Evolutionary conservation across 2,797 vertebrate genomes (phyloP).

Genomic region (Jordanella pulchra): DNA sequence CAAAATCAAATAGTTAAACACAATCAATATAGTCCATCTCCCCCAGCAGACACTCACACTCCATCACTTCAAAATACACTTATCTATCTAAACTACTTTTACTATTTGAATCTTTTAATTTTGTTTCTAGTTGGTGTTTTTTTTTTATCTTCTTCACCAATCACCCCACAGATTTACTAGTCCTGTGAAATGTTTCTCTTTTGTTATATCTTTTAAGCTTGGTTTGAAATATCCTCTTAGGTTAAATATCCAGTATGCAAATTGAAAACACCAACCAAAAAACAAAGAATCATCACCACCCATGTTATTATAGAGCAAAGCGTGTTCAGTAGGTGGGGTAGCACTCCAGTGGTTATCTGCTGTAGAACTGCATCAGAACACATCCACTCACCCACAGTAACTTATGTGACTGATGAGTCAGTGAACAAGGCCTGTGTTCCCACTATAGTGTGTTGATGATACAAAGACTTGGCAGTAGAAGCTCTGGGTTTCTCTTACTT

Average conservation of each 20-base stretch:
- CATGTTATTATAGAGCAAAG: constrained; percentile 14
- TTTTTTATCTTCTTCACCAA: too few species aligned
- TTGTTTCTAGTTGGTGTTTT: too few species aligned
- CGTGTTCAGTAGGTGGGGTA: constrained; percentile 26
- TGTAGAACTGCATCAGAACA: constrained; percentile 26
- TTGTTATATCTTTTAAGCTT: not conserved
- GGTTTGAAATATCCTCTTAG: not conserved
- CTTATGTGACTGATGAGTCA: constrained; percentile 46
- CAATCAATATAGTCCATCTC: not conserved
- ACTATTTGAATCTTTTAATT: too few species aligned
- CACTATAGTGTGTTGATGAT: constrained; percentile 38
- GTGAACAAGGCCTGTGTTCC: constrained; percentile 39
- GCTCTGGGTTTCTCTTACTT: constrained; percentile 17
- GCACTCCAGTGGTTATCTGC: constrained; percentile 31
- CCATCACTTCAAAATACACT: too few species aligned
- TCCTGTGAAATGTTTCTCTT: not conserved
- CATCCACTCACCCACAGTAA: constrained; percentile 43
- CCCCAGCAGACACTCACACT: too few species aligned
- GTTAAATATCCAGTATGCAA: not conserved
- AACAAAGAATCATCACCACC: constrained; percentile 1
- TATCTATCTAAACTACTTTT: too few species aligned
- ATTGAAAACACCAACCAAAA: not conserved
- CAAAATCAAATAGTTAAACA: not conserved
- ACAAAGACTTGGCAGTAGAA: constrained; percentile 19
- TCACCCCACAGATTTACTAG: too few species aligned